Conservation (phyloP, 2,797 vertebrate genomes). For the Malurus splendens region DNA sequence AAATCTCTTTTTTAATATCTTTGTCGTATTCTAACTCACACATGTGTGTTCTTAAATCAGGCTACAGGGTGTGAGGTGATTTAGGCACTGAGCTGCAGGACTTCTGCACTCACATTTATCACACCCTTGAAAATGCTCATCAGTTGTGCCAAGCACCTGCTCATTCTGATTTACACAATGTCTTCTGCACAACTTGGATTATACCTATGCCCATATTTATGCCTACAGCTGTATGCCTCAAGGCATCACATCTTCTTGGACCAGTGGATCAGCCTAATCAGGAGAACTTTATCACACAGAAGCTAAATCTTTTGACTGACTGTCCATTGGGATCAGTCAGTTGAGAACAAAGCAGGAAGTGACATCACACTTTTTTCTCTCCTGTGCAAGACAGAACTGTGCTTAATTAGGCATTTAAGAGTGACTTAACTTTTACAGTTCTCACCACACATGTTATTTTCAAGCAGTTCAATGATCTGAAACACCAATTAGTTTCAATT, state of each 20-base stretch:
- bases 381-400: slow-evolving; percentile 30
- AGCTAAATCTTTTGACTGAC: slow-evolving; percentile 24
- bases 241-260: neutral
- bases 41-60: neutral
- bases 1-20: neutral
- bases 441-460: slow-evolving; percentile 62
- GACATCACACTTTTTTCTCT: slow-evolving; percentile 34
- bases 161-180: neutral
- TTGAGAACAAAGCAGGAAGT: slow-evolving; percentile 10
- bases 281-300: neutral
- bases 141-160: neutral
- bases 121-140: neutral
- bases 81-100: neutral
- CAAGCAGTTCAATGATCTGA: slow-evolving; percentile 66
- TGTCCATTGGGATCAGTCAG: slow-evolving; percentile 38
- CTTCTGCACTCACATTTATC: neutral
- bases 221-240: neutral
- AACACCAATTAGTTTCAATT: slow-evolving; percentile 73
- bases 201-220: neutral
- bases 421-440: slow-evolving; percentile 58
- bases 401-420: slow-evolving; percentile 72
- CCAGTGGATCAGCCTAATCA: neutral
- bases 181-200: neutral
- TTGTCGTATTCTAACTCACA: neutral
- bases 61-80: neutral